phyloP scores from a whole-genome alignment of 2,113 vertebrate species.

The Cairina moschata region DNA sequence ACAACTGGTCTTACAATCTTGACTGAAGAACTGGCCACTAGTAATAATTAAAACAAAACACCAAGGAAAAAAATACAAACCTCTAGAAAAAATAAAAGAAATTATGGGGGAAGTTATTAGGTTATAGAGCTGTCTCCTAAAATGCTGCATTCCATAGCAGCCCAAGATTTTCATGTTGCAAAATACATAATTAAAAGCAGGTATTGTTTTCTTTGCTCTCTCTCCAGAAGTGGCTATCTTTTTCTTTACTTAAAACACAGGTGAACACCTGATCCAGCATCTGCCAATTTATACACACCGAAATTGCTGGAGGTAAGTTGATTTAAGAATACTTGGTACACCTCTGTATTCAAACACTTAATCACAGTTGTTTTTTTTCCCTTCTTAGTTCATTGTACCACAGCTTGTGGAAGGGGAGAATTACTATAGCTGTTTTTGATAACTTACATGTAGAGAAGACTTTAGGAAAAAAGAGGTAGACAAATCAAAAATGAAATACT shows the following conservation, averaged over 20 bases:
- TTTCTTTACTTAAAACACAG: not conserved
- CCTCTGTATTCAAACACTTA: not conserved
- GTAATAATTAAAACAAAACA: not conserved
- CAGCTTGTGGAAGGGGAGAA: not conserved
- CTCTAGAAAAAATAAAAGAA: not conserved
- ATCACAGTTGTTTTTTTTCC: not conserved
- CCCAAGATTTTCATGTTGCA: not conserved
- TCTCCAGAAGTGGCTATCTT: not conserved
- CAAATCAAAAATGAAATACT: not conserved
- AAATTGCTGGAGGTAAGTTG: not conserved
- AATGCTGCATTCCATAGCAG: not conserved
- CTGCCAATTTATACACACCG: not conserved
- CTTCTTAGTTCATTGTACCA: not conserved
- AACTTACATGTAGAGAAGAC: not conserved
- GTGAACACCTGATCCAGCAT: not conserved
- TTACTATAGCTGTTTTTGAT: not conserved
- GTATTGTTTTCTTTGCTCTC: no score
- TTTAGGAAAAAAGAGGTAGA: not conserved
- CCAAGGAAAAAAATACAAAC: no score
- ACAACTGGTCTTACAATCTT: no score
- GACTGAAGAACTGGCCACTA: not conserved
- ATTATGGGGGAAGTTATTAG: not conserved
- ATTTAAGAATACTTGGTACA: not conserved
- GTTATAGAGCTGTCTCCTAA: not conserved
- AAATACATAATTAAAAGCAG: not conserved